A percentile compares a stretch with the other conserved stretches of the same genome.
phyloP scores from a whole-genome alignment of 1,140 invertebrate genomes.

The Aradophagus sp. region DNA sequence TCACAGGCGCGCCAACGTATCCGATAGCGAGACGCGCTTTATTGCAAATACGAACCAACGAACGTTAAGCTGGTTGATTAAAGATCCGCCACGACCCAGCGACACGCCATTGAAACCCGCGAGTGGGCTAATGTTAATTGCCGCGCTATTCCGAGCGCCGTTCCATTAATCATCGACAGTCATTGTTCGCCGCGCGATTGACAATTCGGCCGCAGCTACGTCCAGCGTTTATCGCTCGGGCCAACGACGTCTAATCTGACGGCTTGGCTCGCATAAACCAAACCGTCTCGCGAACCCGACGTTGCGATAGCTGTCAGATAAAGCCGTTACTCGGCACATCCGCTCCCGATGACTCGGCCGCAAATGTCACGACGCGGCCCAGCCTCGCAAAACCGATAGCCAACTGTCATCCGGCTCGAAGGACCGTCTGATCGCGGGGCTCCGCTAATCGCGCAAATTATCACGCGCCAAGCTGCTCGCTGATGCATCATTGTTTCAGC shows the following conservation, averaged over 20 bases:
- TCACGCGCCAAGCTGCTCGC: conserved; percentile 19
- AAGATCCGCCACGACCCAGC: conserved; percentile 24
- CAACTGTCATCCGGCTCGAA: background rate
- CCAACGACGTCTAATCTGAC: conserved; percentile 11
- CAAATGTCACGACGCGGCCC: background rate
- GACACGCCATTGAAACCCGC: conserved; percentile 18
- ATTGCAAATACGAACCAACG: conserved; percentile 28
- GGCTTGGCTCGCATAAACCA: conserved; percentile 5
- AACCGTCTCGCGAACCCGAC: conserved; percentile 7
- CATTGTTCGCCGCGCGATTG: too few relatives aligned
- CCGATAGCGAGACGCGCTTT: conserved; percentile 17
- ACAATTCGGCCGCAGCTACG: too few relatives aligned
- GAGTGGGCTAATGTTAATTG: background rate
- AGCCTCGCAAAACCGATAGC: conserved; percentile 2
- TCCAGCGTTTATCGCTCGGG: background rate
- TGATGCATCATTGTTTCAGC: too few relatives aligned
- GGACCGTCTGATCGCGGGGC: too few relatives aligned
- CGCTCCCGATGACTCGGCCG: background rate
- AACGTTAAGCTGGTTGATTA: conserved; percentile 24
- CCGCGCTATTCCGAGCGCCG: too few relatives aligned
- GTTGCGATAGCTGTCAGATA: conserved; percentile 12
- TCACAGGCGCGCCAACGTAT: conserved; percentile 26
- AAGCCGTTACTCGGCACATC: conserved; percentile 5
- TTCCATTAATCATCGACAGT: too few relatives aligned
- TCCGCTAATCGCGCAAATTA: conserved; percentile 13